phyloP scores from a whole-genome alignment of 2,797 vertebrate genomes.

The Bovichtus variegatus region DNA sequence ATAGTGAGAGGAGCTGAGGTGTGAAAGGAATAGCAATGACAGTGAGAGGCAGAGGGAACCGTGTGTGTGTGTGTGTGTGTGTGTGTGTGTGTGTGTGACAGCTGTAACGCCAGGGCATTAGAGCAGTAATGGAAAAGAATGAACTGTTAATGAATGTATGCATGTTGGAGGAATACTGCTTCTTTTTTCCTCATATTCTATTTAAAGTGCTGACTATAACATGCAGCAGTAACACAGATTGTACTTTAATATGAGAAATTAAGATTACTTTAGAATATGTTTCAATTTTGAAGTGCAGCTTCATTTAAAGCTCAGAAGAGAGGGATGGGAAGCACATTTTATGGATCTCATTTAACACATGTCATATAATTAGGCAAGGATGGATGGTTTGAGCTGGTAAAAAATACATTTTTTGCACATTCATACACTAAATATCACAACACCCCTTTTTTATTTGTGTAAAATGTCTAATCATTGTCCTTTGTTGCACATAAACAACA shows the following conservation, averaged over 20 bases:
- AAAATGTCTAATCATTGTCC: background rate
- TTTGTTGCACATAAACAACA: background rate
- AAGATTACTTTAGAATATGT: constrained; percentile 7
- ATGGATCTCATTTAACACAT: constrained; percentile 27
- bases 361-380: constrained; percentile 13
- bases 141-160: constrained; percentile 62
- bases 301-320: constrained; percentile 20
- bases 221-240: constrained; percentile 20
- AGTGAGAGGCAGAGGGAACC: constrained; percentile 46
- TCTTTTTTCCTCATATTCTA: constrained; percentile 31
- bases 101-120: constrained; percentile 66
- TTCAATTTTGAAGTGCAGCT: constrained; percentile 22
- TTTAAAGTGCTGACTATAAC: constrained; percentile 27
- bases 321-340: background rate
- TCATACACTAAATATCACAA: background rate
- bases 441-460: background rate
- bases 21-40: constrained; percentile 85
- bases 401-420: background rate
- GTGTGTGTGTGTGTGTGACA: constrained; percentile 30
- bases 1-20: constrained; percentile 70
- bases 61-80: constrained; percentile 41
- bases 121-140: constrained; percentile 68
- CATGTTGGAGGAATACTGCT: constrained; percentile 46
- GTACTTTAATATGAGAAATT: constrained; percentile 15
- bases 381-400: constrained; percentile 1